phyloP scores from a whole-genome alignment of 2,113 vertebrate genomes.

The Cynoglossus semilaevis region DNA sequence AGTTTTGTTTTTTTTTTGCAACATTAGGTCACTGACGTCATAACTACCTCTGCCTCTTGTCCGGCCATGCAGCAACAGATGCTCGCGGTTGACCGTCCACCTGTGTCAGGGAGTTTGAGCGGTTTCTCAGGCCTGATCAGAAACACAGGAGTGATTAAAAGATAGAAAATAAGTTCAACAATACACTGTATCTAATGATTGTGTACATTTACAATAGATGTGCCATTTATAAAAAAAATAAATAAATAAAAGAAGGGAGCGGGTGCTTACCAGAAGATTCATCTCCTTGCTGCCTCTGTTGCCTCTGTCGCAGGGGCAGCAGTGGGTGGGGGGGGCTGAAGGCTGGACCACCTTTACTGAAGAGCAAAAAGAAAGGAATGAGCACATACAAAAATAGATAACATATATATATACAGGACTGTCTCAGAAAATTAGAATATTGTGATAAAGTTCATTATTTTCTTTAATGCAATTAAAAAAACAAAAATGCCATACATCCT shows the following conservation, averaged over 20 bases:
- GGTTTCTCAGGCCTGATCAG: constrained; percentile 81
- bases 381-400: not conserved
- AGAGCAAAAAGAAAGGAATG: constrained; percentile 4
- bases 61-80: constrained; percentile 83
- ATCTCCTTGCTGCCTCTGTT: constrained; percentile 86
- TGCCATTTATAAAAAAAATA: not conserved
- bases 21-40: no score
- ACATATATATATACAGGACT: no score
- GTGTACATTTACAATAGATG: not conserved
- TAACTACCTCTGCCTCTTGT: constrained; percentile 85
- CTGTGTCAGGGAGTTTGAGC: constrained; percentile 89
- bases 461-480: no score
- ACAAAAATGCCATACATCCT: no score
- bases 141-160: constrained; percentile 1
- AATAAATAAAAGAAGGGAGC: no score
- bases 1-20: no score
- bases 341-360: constrained; percentile 80
- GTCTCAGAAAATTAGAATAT: no score
- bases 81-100: constrained; percentile 81
- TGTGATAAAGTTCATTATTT: no score
- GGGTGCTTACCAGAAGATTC: constrained; percentile 79
- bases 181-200: not conserved
- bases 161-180: not conserved
- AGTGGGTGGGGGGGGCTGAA: constrained; percentile 88
- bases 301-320: constrained; percentile 89